Evolutionary conservation across 2,797 vertebrate species (phyloP), one percentile per base, ranked within the genome.

Genomic region (Megaceryle alcyon): DNA sequence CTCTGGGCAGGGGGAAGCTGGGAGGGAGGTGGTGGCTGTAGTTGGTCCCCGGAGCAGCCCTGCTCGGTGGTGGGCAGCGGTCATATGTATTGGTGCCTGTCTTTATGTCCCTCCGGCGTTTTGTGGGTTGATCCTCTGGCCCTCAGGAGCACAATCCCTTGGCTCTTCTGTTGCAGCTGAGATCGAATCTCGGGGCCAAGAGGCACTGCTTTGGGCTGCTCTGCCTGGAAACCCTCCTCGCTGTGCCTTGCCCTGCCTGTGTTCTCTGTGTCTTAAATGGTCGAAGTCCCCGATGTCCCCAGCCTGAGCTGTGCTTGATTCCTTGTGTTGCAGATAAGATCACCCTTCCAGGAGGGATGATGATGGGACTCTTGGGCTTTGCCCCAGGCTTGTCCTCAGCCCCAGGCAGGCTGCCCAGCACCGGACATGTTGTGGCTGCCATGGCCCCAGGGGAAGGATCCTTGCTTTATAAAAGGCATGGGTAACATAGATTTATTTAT

Each of bases 401-500:
- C 16, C n/a, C 1, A 21, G 69, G 41, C 46, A 78, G 54, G 7
- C 17, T 88, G 70, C 68, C 43, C 44, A 37, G 60, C 80, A 57
- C 64, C 59, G 0, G 1, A 28, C 0, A 1, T 41, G 51, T 37
- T 68, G 26, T 14, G 49, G 44, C 49, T 66, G 68, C 70, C 21
- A 41, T 49, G 33, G 23, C 56, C 65, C 43, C 4, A 1, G 23
- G 76, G 68, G 88, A 91, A 57, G 37, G 56, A 66, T 82, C 28
- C 77, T 76, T 56, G 46, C n/a, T 65, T 97, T 92, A n/a, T 69
- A 82, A 92, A 93, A 89, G 76, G 75, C 89, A 86, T 0, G 66
- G 82, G 46, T 84, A 91, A 92, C 94, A 78, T 63, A 63, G 75
- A 94, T 97, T 97, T 98, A 96, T 97, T 97, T 98, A 97, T 97